Conservation (phyloP, 2,888 invertebrate genomes). For the Actias luna region DNA sequence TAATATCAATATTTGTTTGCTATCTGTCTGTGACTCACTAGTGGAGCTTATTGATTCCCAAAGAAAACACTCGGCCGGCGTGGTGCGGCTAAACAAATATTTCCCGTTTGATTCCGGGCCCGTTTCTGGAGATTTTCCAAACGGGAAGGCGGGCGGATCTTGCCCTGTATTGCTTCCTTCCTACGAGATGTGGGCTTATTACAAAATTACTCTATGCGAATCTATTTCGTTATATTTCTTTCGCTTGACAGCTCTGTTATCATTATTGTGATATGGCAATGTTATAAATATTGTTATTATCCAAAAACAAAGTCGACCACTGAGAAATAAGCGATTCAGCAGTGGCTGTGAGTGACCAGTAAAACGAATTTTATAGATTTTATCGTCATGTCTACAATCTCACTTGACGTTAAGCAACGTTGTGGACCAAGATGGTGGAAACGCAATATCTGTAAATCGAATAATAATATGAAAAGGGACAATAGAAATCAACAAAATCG, state of each 20-base stretch:
- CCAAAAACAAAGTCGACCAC: too few species aligned
- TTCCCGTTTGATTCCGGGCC: slow-evolving; percentile 47
- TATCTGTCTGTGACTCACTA: slow-evolving; percentile 9
- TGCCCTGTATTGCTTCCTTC: slow-evolving; percentile 58
- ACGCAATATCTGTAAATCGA: too few species aligned
- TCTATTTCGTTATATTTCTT: slow-evolving; percentile 13
- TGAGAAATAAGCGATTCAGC: too few species aligned
- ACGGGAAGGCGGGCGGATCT: slow-evolving; percentile 40
- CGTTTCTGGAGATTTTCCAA: slow-evolving; percentile 53
- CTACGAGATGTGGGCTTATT: slow-evolving; percentile 34
- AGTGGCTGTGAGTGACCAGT: too few species aligned
- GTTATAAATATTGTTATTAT: too few species aligned
- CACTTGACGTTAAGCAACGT: too few species aligned
- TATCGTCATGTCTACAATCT: too few species aligned
- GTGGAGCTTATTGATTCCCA: slow-evolving; percentile 19
- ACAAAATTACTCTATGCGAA: slow-evolving; percentile 32
- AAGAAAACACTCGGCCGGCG: slow-evolving; percentile 33
- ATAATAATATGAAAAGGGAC: too few species aligned
- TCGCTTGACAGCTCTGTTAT: neutral
- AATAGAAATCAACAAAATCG: too few species aligned
- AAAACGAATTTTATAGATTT: too few species aligned
- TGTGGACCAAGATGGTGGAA: too few species aligned
- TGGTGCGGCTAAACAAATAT: slow-evolving; percentile 47
- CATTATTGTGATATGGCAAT: too few species aligned
- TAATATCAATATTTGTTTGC: slow-evolving; percentile 1